These are phyloP conservation scores for Podabrus alpinus DNA, from an alignment of 2,888 invertebrate species.

Conservation along the genomic window DNA sequence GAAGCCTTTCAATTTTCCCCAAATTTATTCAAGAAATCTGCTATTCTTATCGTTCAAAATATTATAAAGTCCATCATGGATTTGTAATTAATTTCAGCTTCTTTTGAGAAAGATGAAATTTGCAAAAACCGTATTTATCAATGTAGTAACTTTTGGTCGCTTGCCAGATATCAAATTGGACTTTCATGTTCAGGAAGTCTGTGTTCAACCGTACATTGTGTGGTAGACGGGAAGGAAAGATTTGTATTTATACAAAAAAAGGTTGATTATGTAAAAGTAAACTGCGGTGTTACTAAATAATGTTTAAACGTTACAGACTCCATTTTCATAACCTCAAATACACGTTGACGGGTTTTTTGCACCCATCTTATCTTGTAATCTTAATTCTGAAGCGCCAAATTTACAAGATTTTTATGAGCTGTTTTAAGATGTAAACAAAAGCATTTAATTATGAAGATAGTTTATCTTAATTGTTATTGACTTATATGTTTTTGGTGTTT, in stretches of 20 bases:
- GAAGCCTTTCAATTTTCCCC: background rate
- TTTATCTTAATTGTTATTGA: conserved; percentile 21
- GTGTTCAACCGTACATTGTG: background rate
- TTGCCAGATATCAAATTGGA: background rate
- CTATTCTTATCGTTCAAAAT: background rate
- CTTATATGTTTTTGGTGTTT: conserved; percentile 4
- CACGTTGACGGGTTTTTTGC: background rate
- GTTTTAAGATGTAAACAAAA: conserved; percentile 9
- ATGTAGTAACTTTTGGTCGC: background rate
- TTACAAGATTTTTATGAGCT: background rate
- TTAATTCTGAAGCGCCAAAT: background rate
- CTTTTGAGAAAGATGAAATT: background rate
- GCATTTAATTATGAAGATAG: conserved; percentile 18
- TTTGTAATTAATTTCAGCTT: background rate
- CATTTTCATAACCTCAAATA: background rate
- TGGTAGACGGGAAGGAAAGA: background rate
- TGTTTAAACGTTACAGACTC: background rate
- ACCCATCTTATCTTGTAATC: background rate
- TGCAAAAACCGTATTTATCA: background rate
- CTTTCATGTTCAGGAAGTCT: background rate
- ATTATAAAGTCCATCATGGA: background rate
- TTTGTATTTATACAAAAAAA: background rate
- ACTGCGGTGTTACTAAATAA: no score
- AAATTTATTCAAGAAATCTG: background rate
- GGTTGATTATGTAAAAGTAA: background rate